These are phyloP conservation scores for Paedocypris sp. DNA, from an alignment of 2,113 vertebrate genomes.

Conservation along the genomic window DNA sequence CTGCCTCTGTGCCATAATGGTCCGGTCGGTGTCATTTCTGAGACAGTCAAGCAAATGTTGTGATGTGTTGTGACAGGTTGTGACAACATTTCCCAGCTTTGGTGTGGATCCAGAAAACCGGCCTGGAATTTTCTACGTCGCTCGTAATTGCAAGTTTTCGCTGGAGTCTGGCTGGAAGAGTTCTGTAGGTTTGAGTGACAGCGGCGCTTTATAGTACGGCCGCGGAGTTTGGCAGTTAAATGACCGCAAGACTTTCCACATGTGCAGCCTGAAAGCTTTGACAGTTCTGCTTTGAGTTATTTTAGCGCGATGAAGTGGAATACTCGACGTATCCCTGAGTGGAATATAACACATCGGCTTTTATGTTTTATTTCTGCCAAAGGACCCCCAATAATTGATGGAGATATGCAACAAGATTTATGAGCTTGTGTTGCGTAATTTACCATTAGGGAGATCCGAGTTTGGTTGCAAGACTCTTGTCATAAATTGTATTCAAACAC, in stretches of 20 bases:
- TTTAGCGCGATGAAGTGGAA: not conserved
- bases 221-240: not conserved
- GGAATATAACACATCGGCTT: not conserved
- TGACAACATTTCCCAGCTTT: not conserved
- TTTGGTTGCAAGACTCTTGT: slow-evolving; percentile 15
- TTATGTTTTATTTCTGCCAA: not conserved
- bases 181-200: not conserved
- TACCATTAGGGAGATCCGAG: slow-evolving; percentile 2
- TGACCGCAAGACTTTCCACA: not conserved
- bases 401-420: slow-evolving; percentile 19
- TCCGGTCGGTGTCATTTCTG: not conserved
- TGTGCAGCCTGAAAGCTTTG: not conserved
- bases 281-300: not conserved
- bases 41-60: not conserved
- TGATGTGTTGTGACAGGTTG: not conserved
- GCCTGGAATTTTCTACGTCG: not conserved
- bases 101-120: not conserved
- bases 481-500: slow-evolving; percentile 18
- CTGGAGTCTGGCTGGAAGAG: not conserved
- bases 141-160: not conserved
- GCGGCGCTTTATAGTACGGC: not conserved
- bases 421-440: not conserved
- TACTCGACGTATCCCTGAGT: not conserved
- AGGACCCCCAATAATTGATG: not conserved
- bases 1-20: slow-evolving; percentile 1